Evolutionary conservation across 30 jellyfish, hydroid and myxozoan species (phyloP).

Genomic region (Cassiopea andromeda): DNA sequence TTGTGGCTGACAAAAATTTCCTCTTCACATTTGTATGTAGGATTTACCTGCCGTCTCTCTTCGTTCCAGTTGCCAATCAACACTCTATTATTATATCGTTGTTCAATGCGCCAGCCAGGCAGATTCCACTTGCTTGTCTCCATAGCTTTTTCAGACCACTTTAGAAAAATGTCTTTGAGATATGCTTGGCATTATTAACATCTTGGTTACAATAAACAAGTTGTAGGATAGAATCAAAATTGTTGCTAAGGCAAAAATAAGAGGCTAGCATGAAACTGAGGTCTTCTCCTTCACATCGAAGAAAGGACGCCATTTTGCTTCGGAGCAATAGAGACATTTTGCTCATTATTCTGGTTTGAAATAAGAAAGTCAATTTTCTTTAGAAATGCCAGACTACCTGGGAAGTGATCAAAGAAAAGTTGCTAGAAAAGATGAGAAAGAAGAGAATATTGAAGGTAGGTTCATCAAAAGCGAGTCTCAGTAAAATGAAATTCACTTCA

Average conservation of each 20-base stretch:
- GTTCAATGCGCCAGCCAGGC: constrained; percentile 99
- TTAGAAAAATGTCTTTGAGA: neutral
- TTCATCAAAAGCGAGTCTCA: neutral
- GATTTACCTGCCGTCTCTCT: constrained; percentile 84
- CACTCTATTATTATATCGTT: constrained; percentile 69
- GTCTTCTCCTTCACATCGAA: constrained; percentile 11
- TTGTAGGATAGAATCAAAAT: neutral
- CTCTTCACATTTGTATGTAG: neutral
- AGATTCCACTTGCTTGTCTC: constrained; percentile 66
- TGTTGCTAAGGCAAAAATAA: constrained; percentile 25
- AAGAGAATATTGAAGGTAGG: constrained; percentile 90
- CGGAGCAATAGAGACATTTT: neutral
- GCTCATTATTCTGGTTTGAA: neutral
- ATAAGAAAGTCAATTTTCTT: neutral
- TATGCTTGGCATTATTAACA: neutral
- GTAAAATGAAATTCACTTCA: neutral
- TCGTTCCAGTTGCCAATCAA: constrained; percentile 98
- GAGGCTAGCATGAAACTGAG: constrained; percentile 31
- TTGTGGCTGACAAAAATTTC: neutral
- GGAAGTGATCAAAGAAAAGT: constrained; percentile 95
- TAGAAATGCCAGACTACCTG: constrained; percentile 91
- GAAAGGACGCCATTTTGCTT: neutral
- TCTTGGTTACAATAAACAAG: constrained; percentile 28
- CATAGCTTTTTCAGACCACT: constrained; percentile 20
- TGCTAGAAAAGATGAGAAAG: constrained; percentile 77